Base-by-base conservation (phyloP, 2,797 vertebrate species). In the Acanthopagrus latus region DNA sequence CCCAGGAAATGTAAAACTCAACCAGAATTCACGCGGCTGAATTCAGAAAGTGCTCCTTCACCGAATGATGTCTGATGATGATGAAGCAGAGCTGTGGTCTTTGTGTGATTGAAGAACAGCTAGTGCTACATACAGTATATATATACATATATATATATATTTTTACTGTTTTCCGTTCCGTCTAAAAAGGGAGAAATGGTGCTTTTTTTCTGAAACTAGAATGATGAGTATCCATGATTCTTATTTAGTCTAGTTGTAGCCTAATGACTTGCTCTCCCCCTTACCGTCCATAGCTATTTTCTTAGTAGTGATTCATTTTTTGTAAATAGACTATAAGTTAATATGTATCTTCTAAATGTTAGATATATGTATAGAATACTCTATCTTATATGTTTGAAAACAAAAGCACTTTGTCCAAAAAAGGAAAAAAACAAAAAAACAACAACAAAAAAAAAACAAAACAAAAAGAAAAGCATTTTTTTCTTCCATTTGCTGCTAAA, bases 401-500 rank as follows among this genome's bases (percentile, higher is more conserved):
- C 88, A 90, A 94, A 97, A 97, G 97, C 97, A 99, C 97, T 99
- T 99, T 99, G 97, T 97, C 93, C 96, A 96, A 95, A 97, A 95
- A 96, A 95, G 80, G 65, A 83, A 72, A 85, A 85, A 88, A 83
- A 25, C 25, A 25, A 29, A 29, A 29, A n/a, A n/a, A n/a, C n/a
- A n/a, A 29, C 29, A 90, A 91, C 93, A 89, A 95, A 64, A 65
- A 76, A 55, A 46, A 43, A 43, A 71, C 27, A 50, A 76, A 89
- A 91, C 71, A 95, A 94, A 95, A 94, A 96, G 92, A 95, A 95
- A 94, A 96, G 94, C 95, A 91, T 94, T 84, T 97, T 97, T 97
- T 98, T 97, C 96, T 98, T 97, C 97, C 97, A 98, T 97, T 98
- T 99, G 98, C 98, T 99, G 98, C 98, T 99, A 99, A 97, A 96